These are phyloP conservation scores for Catonia carolina DNA, from an alignment of 2,888 invertebrate genomes.

Conservation along the genomic window DNA sequence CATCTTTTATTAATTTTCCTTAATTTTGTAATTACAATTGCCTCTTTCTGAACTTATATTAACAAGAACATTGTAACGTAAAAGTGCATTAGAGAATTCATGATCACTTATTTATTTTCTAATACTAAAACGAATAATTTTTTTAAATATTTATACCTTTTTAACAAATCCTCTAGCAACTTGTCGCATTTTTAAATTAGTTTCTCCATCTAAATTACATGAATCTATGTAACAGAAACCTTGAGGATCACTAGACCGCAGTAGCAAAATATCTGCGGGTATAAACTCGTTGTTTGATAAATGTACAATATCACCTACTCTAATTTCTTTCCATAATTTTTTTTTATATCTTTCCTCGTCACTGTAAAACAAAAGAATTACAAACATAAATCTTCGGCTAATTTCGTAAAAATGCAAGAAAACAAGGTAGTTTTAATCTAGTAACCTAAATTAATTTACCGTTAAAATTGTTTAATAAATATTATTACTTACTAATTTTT, in stretches of 20 bases:
- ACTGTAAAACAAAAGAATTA: constrained; percentile 51
- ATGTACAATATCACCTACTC: constrained; percentile 91
- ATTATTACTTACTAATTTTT: too few species aligned
- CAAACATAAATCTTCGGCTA: too few species aligned
- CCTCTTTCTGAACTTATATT: too few species aligned
- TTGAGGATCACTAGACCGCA: constrained; percentile 79
- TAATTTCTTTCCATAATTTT: constrained; percentile 82
- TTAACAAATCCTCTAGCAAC: constrained; percentile 70
- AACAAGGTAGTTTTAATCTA: too few species aligned
- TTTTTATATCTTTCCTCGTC: constrained; percentile 75
- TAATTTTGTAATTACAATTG: too few species aligned
- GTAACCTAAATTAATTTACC: too few species aligned
- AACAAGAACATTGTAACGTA: too few species aligned
- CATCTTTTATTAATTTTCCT: too few species aligned
- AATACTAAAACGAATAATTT: background rate
- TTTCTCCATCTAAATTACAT: constrained; percentile 93
- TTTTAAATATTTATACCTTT: constrained; percentile 46
- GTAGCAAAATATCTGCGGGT: constrained; percentile 88
- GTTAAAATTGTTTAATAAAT: too few species aligned
- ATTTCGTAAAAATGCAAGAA: too few species aligned
- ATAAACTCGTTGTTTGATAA: constrained; percentile 94
- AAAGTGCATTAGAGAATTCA: too few species aligned
- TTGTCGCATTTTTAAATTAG: constrained; percentile 87
- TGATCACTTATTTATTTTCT: too few species aligned
- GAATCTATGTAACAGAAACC: constrained; percentile 94